Evolutionary conservation across 2,797 vertebrate genomes (phyloP).

Genomic region (Halcyon badia): DNA sequence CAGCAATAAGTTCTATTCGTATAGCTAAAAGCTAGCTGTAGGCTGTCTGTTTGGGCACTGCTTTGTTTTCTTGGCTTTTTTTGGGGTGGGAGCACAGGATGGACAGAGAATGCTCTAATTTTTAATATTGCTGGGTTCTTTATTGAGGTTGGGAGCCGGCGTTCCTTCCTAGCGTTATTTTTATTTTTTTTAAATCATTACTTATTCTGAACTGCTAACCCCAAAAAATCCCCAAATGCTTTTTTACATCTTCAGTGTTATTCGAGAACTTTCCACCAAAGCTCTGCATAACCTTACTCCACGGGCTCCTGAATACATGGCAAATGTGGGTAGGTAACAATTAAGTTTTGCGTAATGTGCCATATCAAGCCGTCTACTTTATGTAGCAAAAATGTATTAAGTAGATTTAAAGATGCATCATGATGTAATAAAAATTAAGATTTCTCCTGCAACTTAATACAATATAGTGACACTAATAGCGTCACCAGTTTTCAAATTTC

Average conservation of each 20-base stretch:
- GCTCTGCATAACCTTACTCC: conserved; percentile 91
- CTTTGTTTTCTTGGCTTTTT: background rate
- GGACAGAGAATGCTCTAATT: background rate
- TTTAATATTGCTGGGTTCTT: background rate
- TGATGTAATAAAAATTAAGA: background rate
- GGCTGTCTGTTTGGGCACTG: background rate
- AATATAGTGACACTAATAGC: no score
- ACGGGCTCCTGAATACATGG: conserved; percentile 87
- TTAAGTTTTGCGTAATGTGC: background rate
- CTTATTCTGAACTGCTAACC: background rate
- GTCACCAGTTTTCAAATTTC: background rate
- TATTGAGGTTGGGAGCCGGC: background rate
- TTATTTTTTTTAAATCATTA: background rate
- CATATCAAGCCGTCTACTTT: rapidly evolving
- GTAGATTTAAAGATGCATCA: background rate
- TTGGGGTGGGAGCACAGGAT: background rate
- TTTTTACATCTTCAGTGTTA: conserved; percentile 78
- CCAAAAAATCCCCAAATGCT: background rate
- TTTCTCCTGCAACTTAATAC: background rate
- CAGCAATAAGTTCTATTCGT: background rate
- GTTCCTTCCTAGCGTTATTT: background rate
- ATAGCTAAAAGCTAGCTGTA: conserved; percentile 1
- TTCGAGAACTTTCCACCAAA: conserved; percentile 90
- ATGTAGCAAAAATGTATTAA: background rate
- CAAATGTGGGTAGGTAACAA: conserved; percentile 83